phyloP scores from a whole-genome alignment of 23 tunicate genomes.

The Botrylloides violaceus region DNA sequence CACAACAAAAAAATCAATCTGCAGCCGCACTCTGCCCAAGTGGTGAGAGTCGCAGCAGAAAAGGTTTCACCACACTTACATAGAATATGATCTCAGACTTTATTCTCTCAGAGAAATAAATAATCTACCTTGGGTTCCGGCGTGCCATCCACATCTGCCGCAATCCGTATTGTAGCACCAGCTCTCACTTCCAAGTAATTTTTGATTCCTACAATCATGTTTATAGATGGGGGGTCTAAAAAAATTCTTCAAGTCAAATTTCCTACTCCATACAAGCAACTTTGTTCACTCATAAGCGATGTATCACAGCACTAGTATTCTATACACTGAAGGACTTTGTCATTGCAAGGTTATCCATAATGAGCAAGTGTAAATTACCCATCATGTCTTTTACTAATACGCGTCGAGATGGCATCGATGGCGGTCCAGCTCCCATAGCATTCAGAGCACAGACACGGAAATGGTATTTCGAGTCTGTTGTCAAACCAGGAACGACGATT shows the following conservation, averaged over 20 bases:
- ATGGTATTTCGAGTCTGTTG: slow-evolving; percentile 16
- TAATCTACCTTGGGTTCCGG: slow-evolving; percentile 23
- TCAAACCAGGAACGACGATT: neutral
- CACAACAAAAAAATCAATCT: neutral
- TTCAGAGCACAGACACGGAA: slow-evolving; percentile 29
- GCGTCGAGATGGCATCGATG: slow-evolving; percentile 31
- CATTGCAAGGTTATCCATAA: neutral
- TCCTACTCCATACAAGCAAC: too few species aligned
- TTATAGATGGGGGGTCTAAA: slow-evolving; percentile 25
- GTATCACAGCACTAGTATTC: too few species aligned
- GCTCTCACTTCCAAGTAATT: slow-evolving; percentile 22
- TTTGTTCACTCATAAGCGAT: too few species aligned
- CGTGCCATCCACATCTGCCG: slow-evolving; percentile 10
- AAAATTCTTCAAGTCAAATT: neutral
- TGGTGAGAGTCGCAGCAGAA: too few species aligned
- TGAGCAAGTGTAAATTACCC: slow-evolving; percentile 5
- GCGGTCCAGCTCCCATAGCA: slow-evolving; percentile 19
- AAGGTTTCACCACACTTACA: too few species aligned
- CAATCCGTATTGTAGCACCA: slow-evolving; percentile 23
- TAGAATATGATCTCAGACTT: too few species aligned
- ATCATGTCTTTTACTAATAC: slow-evolving; percentile 26
- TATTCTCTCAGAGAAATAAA: too few species aligned
- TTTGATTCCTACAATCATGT: slow-evolving; percentile 19
- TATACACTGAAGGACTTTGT: too few species aligned
- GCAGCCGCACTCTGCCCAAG: too few species aligned